These are phyloP conservation scores for Falco novaeseelandiae DNA, from an alignment of 2,797 vertebrate genomes.

Conservation along the genomic window DNA sequence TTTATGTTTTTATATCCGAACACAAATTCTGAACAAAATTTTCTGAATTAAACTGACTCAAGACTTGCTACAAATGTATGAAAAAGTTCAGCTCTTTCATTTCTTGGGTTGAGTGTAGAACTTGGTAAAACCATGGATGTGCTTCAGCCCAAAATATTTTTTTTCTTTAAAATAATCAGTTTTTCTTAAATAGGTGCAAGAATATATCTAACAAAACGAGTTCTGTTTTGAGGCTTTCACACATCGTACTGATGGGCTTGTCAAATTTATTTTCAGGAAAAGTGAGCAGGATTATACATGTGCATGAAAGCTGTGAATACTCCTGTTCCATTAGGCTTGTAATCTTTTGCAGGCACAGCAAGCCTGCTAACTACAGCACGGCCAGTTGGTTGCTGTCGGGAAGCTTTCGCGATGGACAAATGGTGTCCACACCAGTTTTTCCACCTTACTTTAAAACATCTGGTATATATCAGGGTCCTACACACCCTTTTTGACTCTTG, in stretches of 20 bases:
- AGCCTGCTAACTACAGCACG: background rate
- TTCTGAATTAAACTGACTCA: background rate
- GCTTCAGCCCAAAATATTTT: background rate
- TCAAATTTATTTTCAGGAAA: background rate
- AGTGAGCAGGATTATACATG: background rate
- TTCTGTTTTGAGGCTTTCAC: background rate
- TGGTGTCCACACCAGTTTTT: conserved; percentile 13
- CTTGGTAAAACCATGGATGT: background rate
- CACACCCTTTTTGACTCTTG: background rate
- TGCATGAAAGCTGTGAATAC: background rate
- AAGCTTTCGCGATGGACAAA: background rate
- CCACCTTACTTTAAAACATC: conserved; percentile 43
- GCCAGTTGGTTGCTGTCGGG: background rate
- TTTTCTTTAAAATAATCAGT: background rate
- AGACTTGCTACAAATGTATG: background rate
- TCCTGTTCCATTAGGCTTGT: background rate
- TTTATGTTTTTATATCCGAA: background rate
- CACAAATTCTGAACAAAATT: background rate
- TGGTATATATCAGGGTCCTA: conserved; percentile 10
- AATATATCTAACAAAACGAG: background rate
- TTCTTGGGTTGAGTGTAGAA: background rate
- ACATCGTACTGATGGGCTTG: background rate
- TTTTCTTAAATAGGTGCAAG: background rate
- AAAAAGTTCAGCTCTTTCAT: background rate
- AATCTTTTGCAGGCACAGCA: background rate